phyloP scores from a whole-genome alignment of 1,140 invertebrate species.

The Centruroides sculpturatus region DNA sequence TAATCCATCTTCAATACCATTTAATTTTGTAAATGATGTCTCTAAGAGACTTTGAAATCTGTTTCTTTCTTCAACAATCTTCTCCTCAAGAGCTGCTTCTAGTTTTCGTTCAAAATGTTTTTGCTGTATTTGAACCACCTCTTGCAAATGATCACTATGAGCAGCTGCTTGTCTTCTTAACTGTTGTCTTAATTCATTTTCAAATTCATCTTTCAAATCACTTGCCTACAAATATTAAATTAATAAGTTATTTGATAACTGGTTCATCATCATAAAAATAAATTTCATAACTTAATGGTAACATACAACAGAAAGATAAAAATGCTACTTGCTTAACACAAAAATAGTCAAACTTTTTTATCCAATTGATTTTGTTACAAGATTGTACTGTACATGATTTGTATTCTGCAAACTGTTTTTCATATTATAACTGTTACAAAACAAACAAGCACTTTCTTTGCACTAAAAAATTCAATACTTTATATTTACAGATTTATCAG shows the following conservation, averaged over 20 bases:
- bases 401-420: no score
- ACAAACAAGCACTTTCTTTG: no score
- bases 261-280: no score
- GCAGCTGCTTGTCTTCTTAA: slow-evolving; percentile 63
- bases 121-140: slow-evolving; percentile 50
- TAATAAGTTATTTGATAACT: background rate
- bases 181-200: slow-evolving; percentile 56
- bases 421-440: no score
- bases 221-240: slow-evolving; percentile 34
- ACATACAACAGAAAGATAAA: no score
- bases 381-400: no score
- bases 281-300: no score
- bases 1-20: slow-evolving; percentile 73
- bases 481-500: no score
- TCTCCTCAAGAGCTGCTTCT: no score
- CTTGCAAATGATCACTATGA: slow-evolving; percentile 61
- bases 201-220: slow-evolving; percentile 45
- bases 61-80: slow-evolving; percentile 25
- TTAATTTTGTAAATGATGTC: slow-evolving; percentile 60
- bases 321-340: background rate
- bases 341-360: background rate
- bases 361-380: no score
- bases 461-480: no score
- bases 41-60: slow-evolving; percentile 26
- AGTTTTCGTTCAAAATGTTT: slow-evolving; percentile 34